Evolutionary conservation across 2,113 vertebrate genomes (phyloP).

Genomic region (Salminus brasiliensis): DNA sequence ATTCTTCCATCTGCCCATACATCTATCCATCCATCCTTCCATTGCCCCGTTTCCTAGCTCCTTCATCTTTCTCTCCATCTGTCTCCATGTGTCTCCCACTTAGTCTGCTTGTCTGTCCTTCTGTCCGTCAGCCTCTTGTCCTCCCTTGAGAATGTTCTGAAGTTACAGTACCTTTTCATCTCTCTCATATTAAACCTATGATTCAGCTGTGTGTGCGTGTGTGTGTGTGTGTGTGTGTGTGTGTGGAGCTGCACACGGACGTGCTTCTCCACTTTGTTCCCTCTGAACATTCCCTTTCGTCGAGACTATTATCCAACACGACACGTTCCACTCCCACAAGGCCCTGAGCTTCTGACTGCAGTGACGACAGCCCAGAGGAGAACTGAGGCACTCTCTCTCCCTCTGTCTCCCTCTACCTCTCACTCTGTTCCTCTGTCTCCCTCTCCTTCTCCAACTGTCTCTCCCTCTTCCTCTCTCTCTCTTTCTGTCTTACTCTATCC

Average conservation of each 20-base stretch:
- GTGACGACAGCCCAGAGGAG: slow-evolving; percentile 15
- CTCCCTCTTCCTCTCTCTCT: background rate
- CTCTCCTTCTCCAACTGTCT: background rate
- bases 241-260: background rate
- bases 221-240: background rate
- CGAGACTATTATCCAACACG: slow-evolving; percentile 47
- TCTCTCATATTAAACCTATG: background rate
- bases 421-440: background rate
- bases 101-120: background rate
- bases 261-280: background rate
- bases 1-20: background rate
- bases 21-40: background rate
- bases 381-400: slow-evolving; percentile 5
- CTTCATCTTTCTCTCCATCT: background rate
- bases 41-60: background rate
- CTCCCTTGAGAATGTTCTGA: background rate
- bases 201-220: background rate
- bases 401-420: background rate
- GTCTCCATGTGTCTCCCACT: background rate
- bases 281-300: slow-evolving; percentile 25
- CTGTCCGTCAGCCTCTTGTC: background rate
- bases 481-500: background rate
- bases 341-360: slow-evolving; percentile 31
- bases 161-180: background rate
- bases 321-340: slow-evolving; percentile 44